Evolutionary conservation across 1,140 invertebrate species (phyloP).

Genomic region (Euwallacea similis): DNA sequence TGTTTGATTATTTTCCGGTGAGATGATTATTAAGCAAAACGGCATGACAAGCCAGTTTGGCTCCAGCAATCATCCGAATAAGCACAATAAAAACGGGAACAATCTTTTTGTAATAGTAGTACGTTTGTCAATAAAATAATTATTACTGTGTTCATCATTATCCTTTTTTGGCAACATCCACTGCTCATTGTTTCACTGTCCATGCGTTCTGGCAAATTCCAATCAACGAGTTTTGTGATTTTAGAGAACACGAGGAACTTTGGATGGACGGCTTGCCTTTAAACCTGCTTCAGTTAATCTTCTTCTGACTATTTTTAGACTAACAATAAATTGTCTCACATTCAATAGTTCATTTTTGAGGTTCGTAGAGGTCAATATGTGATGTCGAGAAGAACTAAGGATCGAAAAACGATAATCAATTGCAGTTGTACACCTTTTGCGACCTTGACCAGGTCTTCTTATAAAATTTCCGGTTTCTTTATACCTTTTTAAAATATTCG

Average conservation of each 20-base stretch:
- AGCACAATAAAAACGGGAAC: no score
- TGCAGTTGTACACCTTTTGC: slow-evolving; percentile 10
- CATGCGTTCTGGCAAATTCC: slow-evolving; percentile 8
- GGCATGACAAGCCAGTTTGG: no score
- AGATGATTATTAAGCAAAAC: no score
- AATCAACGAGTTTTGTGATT: slow-evolving; percentile 16
- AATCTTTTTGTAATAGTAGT: no score
- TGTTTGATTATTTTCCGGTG: no score
- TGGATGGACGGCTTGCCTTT: background rate
- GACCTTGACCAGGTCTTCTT: background rate
- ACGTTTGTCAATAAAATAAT: no score
- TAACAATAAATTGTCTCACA: background rate
- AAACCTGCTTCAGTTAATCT: slow-evolving; percentile 2
- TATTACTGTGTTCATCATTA: no score
- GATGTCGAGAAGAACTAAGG: background rate
- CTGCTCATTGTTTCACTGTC: no score
- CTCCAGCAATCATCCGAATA: no score
- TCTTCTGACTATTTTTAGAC: slow-evolving; percentile 4
- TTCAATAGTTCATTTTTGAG: slow-evolving; percentile 10
- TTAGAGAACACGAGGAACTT: background rate
- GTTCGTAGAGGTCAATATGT: slow-evolving; percentile 9
- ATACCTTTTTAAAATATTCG: slow-evolving; percentile 14
- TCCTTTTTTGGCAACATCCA: no score
- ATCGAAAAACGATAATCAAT: slow-evolving; percentile 14
- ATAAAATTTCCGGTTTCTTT: background rate